Percentiles rank a stretch among this genome's conserved stretches.
phyloP scores from a whole-genome alignment of 2,888 invertebrate species.

The Dryobotodes eremita region DNA sequence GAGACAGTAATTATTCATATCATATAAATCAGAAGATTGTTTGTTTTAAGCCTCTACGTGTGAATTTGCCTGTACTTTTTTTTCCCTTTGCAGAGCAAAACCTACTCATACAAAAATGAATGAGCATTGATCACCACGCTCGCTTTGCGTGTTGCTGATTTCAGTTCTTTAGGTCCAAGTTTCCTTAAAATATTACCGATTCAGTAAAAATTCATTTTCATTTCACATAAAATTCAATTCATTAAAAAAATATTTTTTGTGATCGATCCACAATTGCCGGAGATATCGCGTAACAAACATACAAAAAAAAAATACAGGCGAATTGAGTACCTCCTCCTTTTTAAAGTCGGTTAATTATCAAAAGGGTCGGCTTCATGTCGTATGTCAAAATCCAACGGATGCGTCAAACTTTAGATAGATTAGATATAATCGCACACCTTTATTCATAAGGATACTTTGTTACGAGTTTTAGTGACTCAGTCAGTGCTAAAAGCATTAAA shows the following conservation, averaged over 20 bases:
- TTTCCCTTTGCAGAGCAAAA: neutral
- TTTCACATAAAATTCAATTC: too few species aligned
- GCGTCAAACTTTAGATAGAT: slow-evolving; percentile 13
- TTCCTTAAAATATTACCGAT: neutral
- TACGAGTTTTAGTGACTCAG: slow-evolving; percentile 20
- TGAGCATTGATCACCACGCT: neutral
- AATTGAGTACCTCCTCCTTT: too few species aligned
- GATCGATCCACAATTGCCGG: too few species aligned
- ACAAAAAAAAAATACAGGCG: too few species aligned
- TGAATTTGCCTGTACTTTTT: neutral
- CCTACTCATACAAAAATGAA: neutral
- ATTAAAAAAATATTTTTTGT: too few species aligned
- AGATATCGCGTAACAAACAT: too few species aligned
- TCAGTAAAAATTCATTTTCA: too few species aligned
- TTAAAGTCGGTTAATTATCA: too few species aligned
- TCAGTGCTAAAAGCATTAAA: slow-evolving; percentile 14
- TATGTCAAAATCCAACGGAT: slow-evolving; percentile 14
- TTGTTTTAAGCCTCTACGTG: neutral
- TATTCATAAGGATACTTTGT: slow-evolving; percentile 12
- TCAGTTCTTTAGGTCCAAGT: neutral
- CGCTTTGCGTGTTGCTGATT: neutral
- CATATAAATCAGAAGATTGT: slow-evolving; percentile 11
- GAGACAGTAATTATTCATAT: slow-evolving; percentile 6
- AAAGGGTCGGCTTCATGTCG: neutral
- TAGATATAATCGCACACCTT: slow-evolving; percentile 3